phyloP scores from a whole-genome alignment of 2,113 vertebrate species.

The Acinonyx jubatus region DNA sequence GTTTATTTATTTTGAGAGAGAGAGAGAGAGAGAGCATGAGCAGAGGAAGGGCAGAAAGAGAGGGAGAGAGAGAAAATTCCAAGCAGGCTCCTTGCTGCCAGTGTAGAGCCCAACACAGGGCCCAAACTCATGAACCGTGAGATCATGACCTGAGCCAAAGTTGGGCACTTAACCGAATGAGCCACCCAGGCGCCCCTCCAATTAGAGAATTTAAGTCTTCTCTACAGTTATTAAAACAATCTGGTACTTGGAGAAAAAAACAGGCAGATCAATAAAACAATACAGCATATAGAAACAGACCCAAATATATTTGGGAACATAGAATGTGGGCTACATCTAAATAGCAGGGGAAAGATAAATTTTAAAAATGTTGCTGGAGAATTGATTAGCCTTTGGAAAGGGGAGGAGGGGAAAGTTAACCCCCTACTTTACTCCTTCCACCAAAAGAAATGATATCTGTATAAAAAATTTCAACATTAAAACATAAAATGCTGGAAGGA shows the following conservation, averaged over 20 bases:
- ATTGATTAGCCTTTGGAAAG: background rate
- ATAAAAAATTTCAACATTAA: background rate
- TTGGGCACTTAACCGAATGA: too few relatives aligned
- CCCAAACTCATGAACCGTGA: too few relatives aligned
- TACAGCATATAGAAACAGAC: background rate
- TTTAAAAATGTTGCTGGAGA: background rate
- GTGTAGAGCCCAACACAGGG: too few relatives aligned
- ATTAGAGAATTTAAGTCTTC: slow-evolving; percentile 19
- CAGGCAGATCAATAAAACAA: background rate
- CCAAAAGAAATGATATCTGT: background rate
- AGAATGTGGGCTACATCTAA: background rate
- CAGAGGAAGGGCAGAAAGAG: too few relatives aligned
- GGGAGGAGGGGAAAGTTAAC: background rate
- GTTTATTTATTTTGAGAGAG: too few relatives aligned
- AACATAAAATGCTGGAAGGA: background rate
- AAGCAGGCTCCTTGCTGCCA: too few relatives aligned
- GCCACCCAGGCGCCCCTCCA: background rate
- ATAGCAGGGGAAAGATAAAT: background rate
- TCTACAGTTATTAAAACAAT: background rate
- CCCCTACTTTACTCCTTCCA: background rate
- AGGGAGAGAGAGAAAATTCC: too few relatives aligned
- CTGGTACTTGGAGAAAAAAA: slow-evolving; percentile 38
- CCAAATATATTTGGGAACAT: background rate
- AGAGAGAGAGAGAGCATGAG: too few relatives aligned
- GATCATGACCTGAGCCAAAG: too few relatives aligned